Base-by-base conservation (phyloP, 2,113 vertebrate species). In the Zosterops japonicus region DNA sequence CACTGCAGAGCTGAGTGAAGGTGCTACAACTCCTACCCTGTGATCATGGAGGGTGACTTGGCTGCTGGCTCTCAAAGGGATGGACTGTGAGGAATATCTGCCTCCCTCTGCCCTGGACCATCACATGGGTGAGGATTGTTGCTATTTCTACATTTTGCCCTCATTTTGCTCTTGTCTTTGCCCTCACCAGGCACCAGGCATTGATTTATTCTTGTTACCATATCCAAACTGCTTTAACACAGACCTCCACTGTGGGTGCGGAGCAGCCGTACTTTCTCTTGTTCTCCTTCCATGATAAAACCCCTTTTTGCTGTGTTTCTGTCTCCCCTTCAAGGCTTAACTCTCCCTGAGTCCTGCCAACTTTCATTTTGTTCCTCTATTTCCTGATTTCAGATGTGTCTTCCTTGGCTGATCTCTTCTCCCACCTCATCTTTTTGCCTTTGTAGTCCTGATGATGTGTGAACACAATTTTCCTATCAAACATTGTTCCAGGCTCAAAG, bases 241-340 rank as follows among this genome's bases (percentile, higher is more conserved):
- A 57, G n/a, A 67, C 55, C 20, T 65, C 20, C 44, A 63, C 49
- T 0, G 0, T 16, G 63, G 56, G 11, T n/a, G 35, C 0, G 0
- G 65, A 72, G 61, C 27, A 79, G 82, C 36, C 0, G 0, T 35
- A 17, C 44, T 64, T 76, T 75, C 49, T 46, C 52, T 56, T 72
- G n/a, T 15, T 70, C 31, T 75, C 47, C 33, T 86, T 79, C 56
- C 59, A 41, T 15, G 11, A 47, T 28, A 36, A 83, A 85, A 86
- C 2, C 14, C 16, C 24, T 61, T 85, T 95, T 61, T 46, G 20
- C 15, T 5, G 41, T 49, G 12, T 86, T 90, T 57, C 41, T 65
- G 9, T 53, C 33, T 86, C 68, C 14, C 11, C 47, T 79, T 87
- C 72, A 44, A 94, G 88, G 61, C 67, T 69, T 84, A 81, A 31